Evolutionary conservation across 2,113 vertebrate species (phyloP).

Genomic region (Cygnus atratus): DNA sequence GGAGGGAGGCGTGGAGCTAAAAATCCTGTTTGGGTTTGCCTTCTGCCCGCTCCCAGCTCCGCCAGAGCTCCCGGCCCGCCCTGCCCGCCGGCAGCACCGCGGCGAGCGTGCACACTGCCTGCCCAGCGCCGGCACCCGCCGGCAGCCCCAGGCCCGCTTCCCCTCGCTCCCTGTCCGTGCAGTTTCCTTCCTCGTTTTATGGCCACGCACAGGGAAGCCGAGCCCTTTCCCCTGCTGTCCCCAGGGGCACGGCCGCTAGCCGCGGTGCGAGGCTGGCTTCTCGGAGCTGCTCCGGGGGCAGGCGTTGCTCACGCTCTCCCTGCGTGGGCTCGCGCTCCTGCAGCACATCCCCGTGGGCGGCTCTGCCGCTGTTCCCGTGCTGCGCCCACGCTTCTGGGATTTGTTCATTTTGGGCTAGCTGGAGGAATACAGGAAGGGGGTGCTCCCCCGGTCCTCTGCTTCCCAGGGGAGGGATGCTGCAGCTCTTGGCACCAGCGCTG

Average conservation of each 20-base stretch:
- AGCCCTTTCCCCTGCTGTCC: neutral
- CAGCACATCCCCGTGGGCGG: neutral
- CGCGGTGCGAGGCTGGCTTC: neutral
- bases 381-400: neutral
- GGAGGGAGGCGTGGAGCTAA: neutral
- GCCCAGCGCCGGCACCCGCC: neutral
- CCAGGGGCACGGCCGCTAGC: rapidly evolving
- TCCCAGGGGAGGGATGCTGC: neutral
- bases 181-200: neutral
- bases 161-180: rapidly evolving
- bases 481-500: neutral
- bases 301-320: rapidly evolving
- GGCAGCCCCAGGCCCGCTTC: neutral
- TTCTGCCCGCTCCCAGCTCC: neutral
- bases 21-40: neutral
- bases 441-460: rapidly evolving
- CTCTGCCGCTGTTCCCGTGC: neutral
- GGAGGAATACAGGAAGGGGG: neutral
- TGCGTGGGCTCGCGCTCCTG: neutral
- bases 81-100: neutral
- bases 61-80: neutral
- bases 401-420: neutral
- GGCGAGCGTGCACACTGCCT: neutral
- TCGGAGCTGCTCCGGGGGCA: neutral
- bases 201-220: rapidly evolving